A percentile compares a stretch with the other conserved stretches of the same genome.
Evolutionary conservation across 2,113 vertebrate genomes (phyloP).

Genomic region (Corvus moneduloides): DNA sequence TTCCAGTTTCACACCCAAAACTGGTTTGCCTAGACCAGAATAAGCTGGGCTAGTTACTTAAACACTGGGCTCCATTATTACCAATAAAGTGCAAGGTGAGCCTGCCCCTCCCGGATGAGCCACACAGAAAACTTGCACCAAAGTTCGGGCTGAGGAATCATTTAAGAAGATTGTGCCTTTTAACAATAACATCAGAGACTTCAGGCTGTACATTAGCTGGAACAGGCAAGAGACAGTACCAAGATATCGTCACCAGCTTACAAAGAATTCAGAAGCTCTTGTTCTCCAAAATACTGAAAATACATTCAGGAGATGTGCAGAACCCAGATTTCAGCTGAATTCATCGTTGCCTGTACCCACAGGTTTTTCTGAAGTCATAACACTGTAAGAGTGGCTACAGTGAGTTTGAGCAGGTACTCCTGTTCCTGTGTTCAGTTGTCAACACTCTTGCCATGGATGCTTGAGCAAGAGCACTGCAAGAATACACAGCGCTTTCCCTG

Average conservation of each 20-base stretch:
- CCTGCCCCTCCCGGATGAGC: constrained; percentile 47
- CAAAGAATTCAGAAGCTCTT: background rate
- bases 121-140: constrained; percentile 51
- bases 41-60: constrained; percentile 44
- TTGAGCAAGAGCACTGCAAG: background rate
- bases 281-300: background rate
- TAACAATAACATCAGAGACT: background rate
- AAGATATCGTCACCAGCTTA: background rate
- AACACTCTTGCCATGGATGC: background rate
- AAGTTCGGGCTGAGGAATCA: constrained; percentile 43
- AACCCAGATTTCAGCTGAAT: background rate
- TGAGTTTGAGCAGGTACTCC: background rate
- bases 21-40: constrained; percentile 64
- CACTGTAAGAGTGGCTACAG: background rate
- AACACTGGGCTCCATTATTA: constrained; percentile 43
- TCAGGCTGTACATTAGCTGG: background rate
- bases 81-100: constrained; percentile 20
- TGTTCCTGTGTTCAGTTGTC: background rate
- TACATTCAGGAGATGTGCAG: background rate
- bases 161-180: background rate
- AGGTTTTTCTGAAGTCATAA: background rate
- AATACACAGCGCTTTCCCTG: background rate
- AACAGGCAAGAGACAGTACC: background rate
- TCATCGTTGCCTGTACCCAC: background rate
- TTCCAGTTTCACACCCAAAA: constrained; percentile 56